phyloP scores from a whole-genome alignment of 2,888 invertebrate species.

The Drosophila multiciliata region DNA sequence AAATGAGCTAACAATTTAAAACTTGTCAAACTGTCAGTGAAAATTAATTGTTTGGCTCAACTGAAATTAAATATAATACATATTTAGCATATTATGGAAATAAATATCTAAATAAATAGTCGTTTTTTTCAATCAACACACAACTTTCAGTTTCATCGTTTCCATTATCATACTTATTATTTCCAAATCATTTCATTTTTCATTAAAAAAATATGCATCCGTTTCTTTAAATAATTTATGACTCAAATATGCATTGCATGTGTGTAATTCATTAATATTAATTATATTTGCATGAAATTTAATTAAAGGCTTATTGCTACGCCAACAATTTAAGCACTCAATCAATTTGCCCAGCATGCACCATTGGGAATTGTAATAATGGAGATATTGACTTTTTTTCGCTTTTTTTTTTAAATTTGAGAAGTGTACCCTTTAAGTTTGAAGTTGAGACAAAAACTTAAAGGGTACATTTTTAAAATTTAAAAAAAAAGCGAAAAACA shows the following conservation, averaged over 20 bases:
- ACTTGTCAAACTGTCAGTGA: constrained; percentile 42
- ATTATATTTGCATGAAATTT: constrained; percentile 16
- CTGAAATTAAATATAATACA: background rate
- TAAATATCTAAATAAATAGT: background rate
- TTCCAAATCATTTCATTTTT: background rate
- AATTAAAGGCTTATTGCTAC: constrained; percentile 20
- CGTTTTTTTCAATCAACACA: background rate
- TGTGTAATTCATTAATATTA: background rate
- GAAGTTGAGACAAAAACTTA: no score
- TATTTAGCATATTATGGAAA: background rate
- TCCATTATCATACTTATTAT: background rate
- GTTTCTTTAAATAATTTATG: background rate
- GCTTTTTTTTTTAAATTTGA: no score
- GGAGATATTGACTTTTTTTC: no score
- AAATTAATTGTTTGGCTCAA: constrained; percentile 28
- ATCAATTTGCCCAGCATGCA: constrained; percentile 31
- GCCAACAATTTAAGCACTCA: constrained; percentile 30
- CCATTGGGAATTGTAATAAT: constrained; percentile 21
- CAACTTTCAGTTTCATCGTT: background rate
- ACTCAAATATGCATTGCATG: background rate
- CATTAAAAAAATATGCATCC: background rate
- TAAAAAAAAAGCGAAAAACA: no score
- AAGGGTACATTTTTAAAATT: no score
- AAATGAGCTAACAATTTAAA: constrained; percentile 41
- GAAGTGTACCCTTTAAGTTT: no score